These are phyloP conservation scores for rat (Rattus norvegicus) DNA, from an alignment of 2,113 vertebrate genomes.

Conservation along the genomic window DNA sequence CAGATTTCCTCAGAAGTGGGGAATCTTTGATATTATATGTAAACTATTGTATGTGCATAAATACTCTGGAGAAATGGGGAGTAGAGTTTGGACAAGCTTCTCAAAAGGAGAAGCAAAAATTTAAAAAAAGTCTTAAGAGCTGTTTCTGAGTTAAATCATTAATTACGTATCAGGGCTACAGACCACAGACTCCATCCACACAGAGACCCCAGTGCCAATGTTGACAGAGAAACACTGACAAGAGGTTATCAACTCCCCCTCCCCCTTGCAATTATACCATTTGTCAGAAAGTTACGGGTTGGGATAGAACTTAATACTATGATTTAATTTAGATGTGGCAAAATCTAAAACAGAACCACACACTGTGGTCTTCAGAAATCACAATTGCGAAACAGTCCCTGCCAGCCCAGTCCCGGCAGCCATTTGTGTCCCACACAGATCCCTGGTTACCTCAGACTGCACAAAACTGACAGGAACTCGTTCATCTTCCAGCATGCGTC, in stretches of 20 bases:
- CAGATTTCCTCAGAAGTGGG: not conserved
- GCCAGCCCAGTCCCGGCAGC: not conserved
- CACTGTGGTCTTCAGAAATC: not conserved
- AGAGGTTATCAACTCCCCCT: not conserved
- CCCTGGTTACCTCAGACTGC: conserved; percentile 89
- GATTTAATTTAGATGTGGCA: not conserved
- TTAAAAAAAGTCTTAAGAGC: not conserved
- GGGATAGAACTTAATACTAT: not conserved
- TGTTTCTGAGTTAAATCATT: not conserved
- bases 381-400: not conserved
- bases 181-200: not conserved
- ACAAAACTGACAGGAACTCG: conserved; percentile 92
- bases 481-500: conserved; percentile 95
- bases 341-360: not conserved
- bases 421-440: conserved; percentile 3
- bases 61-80: not conserved
- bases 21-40: not conserved
- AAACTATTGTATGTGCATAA: not conserved
- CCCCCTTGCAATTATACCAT: not conserved
- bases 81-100: not conserved
- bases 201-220: not conserved
- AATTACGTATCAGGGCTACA: not conserved
- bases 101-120: not conserved
- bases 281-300: not conserved
- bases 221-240: not conserved